Evolutionary conservation across 2,888 invertebrate genomes (phyloP).

Genomic region (Eristalis pertinax): DNA sequence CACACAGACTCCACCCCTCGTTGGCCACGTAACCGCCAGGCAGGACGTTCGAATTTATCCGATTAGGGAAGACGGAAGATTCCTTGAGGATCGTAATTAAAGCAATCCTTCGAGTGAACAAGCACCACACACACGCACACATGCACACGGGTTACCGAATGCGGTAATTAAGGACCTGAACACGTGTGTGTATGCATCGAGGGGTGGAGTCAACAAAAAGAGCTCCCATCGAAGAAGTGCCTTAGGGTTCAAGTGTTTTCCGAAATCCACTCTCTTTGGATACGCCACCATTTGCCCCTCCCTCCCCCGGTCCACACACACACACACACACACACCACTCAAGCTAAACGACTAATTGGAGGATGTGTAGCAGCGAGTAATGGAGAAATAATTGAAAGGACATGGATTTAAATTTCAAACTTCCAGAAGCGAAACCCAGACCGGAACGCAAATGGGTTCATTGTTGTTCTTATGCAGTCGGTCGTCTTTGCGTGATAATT

Average conservation of each 20-base stretch:
- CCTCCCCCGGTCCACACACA: not conserved
- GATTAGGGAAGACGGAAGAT: conserved; percentile 37
- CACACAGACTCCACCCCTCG: not conserved
- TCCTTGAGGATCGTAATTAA: conserved; percentile 65
- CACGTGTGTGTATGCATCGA: conserved; percentile 29
- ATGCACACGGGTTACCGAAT: not conserved
- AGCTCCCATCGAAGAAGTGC: conserved; percentile 32
- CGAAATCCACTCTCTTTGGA: conserved; percentile 44
- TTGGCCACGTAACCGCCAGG: not conserved
- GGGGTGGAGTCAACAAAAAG: conserved; percentile 40
- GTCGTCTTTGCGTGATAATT: not conserved
- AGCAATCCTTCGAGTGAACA: conserved; percentile 37
- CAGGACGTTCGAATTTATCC: conserved; percentile 40
- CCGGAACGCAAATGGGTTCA: not conserved
- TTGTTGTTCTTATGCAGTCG: conserved; percentile 1
- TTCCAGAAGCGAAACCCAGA: conserved; percentile 27
- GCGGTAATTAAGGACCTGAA: conserved; percentile 60
- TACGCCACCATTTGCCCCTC: not conserved
- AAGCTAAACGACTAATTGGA: conserved; percentile 53
- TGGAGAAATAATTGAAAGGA: conserved; percentile 70
- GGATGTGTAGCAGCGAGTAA: conserved; percentile 56
- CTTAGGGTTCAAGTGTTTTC: conserved; percentile 56
- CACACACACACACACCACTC: not conserved
- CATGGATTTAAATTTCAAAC: conserved; percentile 64
- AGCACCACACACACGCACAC: not conserved